Evolutionary conservation across 2,888 invertebrate genomes (phyloP).

Genomic region (Euzophera pinguis): DNA sequence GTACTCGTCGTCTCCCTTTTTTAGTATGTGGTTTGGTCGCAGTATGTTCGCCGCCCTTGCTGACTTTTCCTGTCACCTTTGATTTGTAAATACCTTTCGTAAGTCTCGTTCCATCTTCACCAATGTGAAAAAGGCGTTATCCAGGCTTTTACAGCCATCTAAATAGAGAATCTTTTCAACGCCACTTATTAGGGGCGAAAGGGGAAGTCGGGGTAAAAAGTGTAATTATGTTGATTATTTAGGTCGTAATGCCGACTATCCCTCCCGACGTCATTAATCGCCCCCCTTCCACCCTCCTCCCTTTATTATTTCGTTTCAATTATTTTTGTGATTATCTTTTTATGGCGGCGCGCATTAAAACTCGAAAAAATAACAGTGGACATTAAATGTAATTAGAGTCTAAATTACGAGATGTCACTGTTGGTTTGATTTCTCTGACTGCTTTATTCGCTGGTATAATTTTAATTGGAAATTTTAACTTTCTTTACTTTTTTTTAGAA

Average conservation of each 20-base stretch:
- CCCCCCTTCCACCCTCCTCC: conserved; percentile 49
- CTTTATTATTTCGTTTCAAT: conserved; percentile 80
- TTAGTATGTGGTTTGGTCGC: no score
- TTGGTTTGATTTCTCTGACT: conserved; percentile 20
- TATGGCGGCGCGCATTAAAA: conserved; percentile 76
- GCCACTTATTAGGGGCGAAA: conserved; percentile 62
- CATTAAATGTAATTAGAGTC: conserved; percentile 76
- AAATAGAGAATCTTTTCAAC: conserved; percentile 62
- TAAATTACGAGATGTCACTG: conserved; percentile 72
- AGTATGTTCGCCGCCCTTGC: no score
- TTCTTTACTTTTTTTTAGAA: neutral
- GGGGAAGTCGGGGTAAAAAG: conserved; percentile 72
- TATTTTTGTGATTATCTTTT: conserved; percentile 80
- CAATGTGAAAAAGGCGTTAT: conserved; percentile 26
- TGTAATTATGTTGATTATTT: conserved; percentile 80
- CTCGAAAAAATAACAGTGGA: conserved; percentile 75
- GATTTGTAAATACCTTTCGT: no score
- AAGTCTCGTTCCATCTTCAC: neutral
- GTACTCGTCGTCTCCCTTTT: no score
- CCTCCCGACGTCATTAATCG: conserved; percentile 68
- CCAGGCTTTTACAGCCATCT: conserved; percentile 45
- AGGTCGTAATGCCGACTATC: conserved; percentile 77
- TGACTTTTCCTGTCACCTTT: no score
- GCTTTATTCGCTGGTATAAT: neutral
- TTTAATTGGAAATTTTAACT: neutral